Base-by-base conservation (phyloP, 1,140 invertebrate genomes). In the Zophobas atratus region DNA sequence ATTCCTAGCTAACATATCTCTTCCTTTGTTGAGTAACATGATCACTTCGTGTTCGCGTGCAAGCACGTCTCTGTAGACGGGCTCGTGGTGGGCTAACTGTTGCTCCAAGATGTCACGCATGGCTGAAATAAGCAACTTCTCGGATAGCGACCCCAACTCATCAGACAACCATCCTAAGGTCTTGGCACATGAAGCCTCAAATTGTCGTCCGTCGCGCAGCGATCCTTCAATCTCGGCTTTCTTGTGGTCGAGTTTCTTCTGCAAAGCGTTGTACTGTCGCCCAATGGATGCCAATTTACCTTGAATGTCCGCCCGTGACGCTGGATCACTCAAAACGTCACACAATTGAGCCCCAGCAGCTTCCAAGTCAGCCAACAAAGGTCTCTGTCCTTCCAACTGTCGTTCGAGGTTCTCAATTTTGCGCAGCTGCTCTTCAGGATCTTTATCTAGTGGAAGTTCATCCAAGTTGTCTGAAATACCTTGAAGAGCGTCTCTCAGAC, bases 21-120 rank as follows among this genome's bases (percentile, higher is more conserved):
- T 89, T 79, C 97, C 97, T 88, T 97, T 98, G 83, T 98, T 97
- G 32, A 98, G 86, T 1, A 98, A 88, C 94, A 98, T 97, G 77
- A 97, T 96, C 0, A 98, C 93, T 88, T 98, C 96, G 82, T 98
- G 96, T 84, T 98, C 97, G 78, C 96, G 93, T 70, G 92, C 91
- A 88, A 97, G 93, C 0, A 97, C 94, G 82, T 97, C 95, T 76
- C 94, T 90, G 84, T 98, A 97, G 20, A 96, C 90, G 0, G 95
- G 95, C 87, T 97, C 96, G 84, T 97, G 96, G 70, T 95, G 92
- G 79, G 94, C 92, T 43, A 97, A 88, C 88, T 98, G 97, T 84
- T 96, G 92, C 81, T 94, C 93, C 1, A 99, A 88, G 70, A 94
- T 91, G 71, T 94, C 92, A 51, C 91, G 88, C 84, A 97, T 94